A percentile compares a stretch with the other conserved stretches of the same genome.
phyloP scores from a whole-genome alignment of 2,888 invertebrate species.

The Lathronympha strigana region DNA sequence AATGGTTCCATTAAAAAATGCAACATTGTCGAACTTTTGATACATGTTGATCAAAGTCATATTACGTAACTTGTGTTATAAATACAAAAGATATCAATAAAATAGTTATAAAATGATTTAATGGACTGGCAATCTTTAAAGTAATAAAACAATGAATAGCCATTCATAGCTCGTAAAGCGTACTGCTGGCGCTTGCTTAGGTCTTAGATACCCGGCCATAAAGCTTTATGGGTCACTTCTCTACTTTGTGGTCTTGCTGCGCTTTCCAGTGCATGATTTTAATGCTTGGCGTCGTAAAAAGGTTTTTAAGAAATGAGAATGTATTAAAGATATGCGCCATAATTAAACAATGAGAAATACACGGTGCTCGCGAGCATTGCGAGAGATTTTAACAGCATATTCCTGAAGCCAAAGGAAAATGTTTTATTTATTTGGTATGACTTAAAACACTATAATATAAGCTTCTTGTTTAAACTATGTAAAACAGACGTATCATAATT shows the following conservation, averaged over 20 bases:
- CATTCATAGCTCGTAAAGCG: constrained; percentile 29
- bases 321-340: not conserved
- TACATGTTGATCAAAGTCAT: too few relatives aligned
- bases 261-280: constrained; percentile 2
- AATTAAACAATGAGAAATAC: too few relatives aligned
- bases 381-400: too few relatives aligned
- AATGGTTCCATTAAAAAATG: too few relatives aligned
- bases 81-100: not conserved
- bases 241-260: constrained; percentile 17
- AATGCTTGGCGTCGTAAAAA: not conserved
- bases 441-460: too few relatives aligned
- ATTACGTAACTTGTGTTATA: not conserved
- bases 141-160: constrained; percentile 18
- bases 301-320: constrained; percentile 3
- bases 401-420: too few relatives aligned
- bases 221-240: constrained; percentile 24
- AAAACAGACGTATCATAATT: too few relatives aligned
- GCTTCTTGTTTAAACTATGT: too few relatives aligned
- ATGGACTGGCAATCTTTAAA: constrained; percentile 5
- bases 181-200: constrained; percentile 16
- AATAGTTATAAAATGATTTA: not conserved
- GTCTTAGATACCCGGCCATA: constrained; percentile 20
- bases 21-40: too few relatives aligned
- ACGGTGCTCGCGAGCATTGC: too few relatives aligned
- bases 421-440: too few relatives aligned